Conservation (phyloP, 2,113 vertebrate species). For the Okapia johnstoni region DNA sequence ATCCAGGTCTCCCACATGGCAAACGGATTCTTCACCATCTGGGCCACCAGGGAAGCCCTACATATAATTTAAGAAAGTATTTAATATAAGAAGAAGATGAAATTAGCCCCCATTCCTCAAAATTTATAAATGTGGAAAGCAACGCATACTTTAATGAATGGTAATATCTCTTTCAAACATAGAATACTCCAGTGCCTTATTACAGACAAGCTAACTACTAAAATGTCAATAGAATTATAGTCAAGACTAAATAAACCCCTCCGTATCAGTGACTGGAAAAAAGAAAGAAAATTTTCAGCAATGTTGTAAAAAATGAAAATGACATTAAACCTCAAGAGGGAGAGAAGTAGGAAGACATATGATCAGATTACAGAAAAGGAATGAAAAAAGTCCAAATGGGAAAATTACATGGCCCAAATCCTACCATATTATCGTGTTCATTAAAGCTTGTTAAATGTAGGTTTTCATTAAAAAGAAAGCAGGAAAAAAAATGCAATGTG, state of each 20-base stretch:
- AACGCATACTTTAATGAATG: not conserved
- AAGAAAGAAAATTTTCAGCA: not conserved
- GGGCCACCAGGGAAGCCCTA: not conserved
- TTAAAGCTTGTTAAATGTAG: not conserved
- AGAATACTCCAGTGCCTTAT: not conserved
- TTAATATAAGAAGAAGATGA: not conserved
- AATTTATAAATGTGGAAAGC: not conserved
- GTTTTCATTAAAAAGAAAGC: not conserved
- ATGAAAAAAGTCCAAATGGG: not conserved
- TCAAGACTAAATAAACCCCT: not conserved
- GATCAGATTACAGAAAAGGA: not conserved
- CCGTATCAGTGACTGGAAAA: not conserved
- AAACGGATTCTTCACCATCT: not conserved
- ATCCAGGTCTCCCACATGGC: not conserved
- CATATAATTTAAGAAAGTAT: not conserved
- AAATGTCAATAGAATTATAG: slow-evolving; percentile 28
- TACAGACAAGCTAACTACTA: not conserved
- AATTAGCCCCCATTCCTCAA: not conserved
- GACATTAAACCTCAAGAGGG: not conserved
- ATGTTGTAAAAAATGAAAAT: slow-evolving; percentile 10
- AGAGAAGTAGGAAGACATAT: not conserved
- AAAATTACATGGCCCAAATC: not conserved
- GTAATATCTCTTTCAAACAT: not conserved
- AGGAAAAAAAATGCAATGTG: not conserved
- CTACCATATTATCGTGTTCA: not conserved